Evolutionary conservation across 1,140 invertebrate genomes (phyloP).

Genomic region (Chymomyza costata): DNA sequence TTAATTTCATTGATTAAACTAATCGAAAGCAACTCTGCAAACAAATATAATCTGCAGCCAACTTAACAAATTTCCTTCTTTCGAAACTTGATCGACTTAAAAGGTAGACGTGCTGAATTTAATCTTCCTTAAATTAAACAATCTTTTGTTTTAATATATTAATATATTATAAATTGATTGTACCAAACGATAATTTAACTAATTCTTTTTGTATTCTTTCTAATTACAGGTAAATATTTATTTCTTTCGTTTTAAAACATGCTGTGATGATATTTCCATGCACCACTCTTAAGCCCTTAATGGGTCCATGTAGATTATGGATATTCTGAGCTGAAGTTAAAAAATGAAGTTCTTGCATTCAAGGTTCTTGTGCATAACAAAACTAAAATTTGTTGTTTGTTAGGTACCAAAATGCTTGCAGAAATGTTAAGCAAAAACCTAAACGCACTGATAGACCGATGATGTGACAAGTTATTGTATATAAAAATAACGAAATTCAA

Average conservation of each 20-base stretch:
- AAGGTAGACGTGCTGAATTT: slow-evolving; percentile 19
- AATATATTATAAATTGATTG: neutral
- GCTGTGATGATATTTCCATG: slow-evolving; percentile 51
- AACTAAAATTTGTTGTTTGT: neutral
- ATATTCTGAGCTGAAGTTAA: slow-evolving; percentile 27
- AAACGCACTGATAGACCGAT: slow-evolving; percentile 76
- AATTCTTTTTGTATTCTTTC: neutral
- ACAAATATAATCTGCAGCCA: neutral
- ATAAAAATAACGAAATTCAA: slow-evolving; percentile 61
- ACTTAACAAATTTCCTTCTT: slow-evolving; percentile 23
- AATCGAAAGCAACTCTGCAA: slow-evolving; percentile 13
- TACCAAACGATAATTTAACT: slow-evolving; percentile 4
- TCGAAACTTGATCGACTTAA: slow-evolving; percentile 22
- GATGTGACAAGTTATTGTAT: slow-evolving; percentile 80
- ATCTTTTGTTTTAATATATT: neutral
- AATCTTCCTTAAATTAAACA: neutral
- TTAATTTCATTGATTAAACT: too few species aligned
- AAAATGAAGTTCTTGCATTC: slow-evolving; percentile 3
- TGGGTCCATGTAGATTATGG: slow-evolving; percentile 42
- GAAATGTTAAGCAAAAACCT: slow-evolving; percentile 6
- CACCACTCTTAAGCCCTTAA: slow-evolving; percentile 40
- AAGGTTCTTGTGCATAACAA: neutral
- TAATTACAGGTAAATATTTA: neutral
- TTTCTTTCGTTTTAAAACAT: slow-evolving; percentile 3
- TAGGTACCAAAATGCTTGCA: slow-evolving; percentile 20